Conservation (phyloP, 2,797 vertebrate species). For the Microctenopoma steveboyesi region DNA sequence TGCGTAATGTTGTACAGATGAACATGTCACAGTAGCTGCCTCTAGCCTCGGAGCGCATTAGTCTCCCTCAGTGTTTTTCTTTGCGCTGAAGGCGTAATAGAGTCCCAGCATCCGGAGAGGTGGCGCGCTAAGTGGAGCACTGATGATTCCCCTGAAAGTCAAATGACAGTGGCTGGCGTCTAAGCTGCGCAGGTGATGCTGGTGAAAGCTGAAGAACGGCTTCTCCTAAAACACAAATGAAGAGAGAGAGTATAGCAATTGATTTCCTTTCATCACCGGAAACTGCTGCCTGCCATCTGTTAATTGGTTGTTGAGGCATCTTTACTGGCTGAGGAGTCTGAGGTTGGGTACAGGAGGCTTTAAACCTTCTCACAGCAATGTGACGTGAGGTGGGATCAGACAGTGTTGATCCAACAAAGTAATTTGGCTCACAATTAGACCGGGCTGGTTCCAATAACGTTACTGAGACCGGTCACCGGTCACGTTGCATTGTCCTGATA, state of each 20-base stretch:
- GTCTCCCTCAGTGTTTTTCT: slow-evolving; percentile 7
- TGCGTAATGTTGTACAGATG: slow-evolving; percentile 1
- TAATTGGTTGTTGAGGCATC: background rate
- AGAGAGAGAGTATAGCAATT: background rate
- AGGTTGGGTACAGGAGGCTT: background rate
- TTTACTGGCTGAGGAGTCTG: background rate
- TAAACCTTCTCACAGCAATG: too few relatives aligned
- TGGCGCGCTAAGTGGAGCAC: background rate
- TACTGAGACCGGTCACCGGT: background rate
- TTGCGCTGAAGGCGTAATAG: slow-evolving; percentile 8
- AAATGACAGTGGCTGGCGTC: background rate
- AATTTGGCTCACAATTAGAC: background rate
- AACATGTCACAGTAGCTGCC: slow-evolving; percentile 3
- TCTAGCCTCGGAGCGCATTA: background rate
- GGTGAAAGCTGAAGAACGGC: background rate
- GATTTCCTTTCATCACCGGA: slow-evolving; percentile 2
- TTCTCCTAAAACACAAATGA: too few relatives aligned
- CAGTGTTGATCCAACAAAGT: background rate
- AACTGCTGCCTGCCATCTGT: background rate
- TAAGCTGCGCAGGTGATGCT: background rate
- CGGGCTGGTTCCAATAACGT: background rate
- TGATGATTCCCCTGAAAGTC: slow-evolving; percentile 12
- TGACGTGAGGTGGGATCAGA: slow-evolving; percentile 1
- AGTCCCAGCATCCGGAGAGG: slow-evolving; percentile 2
- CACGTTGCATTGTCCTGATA: background rate